Percentiles rank a stretch among this genome's conserved stretches.
phyloP scores from a whole-genome alignment of 2,888 invertebrate genomes.

The Lathronympha strigana region DNA sequence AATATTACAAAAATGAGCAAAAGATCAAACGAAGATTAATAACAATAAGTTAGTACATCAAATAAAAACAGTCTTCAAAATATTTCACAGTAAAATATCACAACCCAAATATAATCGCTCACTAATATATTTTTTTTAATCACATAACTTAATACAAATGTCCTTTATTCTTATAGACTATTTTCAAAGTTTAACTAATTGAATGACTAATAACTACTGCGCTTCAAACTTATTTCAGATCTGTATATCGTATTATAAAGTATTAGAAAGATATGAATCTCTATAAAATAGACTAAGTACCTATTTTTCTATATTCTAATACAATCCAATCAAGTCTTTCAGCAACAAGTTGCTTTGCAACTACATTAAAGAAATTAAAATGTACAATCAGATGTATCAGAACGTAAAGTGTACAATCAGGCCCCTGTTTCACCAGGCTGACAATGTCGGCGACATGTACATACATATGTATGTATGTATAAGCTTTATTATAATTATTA shows the following conservation, averaged over 20 bases:
- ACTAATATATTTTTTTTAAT: background rate
- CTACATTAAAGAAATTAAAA: background rate
- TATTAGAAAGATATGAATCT: background rate
- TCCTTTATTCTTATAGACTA: background rate
- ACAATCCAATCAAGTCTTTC: no score
- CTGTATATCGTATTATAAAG: background rate
- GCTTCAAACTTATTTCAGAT: background rate
- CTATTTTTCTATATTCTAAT: no score
- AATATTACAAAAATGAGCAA: background rate
- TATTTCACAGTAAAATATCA: conserved; percentile 40
- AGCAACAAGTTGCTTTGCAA: background rate
- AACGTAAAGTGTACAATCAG: no score
- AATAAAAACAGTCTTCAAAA: conserved; percentile 41
- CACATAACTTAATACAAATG: background rate
- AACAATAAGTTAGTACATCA: conserved; percentile 1
- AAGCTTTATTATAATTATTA: no score
- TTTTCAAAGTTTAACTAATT: background rate
- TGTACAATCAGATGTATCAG: no score
- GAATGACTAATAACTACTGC: conserved; percentile 6
- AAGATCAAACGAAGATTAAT: background rate
- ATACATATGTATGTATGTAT: no score
- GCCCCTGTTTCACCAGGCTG: no score
- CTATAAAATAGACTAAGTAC: no score
- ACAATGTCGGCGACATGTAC: no score
- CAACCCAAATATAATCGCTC: conserved; percentile 41